A percentile compares a stretch with the other conserved stretches of the same genome.
phyloP scores from a whole-genome alignment of 2,797 vertebrate genomes.

The Emys orbicularis region DNA sequence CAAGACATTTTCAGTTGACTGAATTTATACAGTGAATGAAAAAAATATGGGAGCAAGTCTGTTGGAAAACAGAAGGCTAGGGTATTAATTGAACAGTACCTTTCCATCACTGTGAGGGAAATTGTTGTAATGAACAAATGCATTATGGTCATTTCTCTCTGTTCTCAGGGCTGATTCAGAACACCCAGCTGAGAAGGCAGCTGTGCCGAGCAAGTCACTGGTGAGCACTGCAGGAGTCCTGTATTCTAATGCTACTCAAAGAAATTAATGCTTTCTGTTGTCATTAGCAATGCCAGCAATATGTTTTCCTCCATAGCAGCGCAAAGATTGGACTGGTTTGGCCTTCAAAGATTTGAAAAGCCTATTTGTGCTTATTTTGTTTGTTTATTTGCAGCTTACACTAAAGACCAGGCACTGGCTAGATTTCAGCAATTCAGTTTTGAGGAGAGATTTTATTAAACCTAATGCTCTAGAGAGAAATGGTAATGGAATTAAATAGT shows the following conservation, averaged over 20 bases:
- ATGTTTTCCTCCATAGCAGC: conserved; percentile 39
- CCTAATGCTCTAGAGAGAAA: not conserved
- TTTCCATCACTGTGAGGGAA: conserved; percentile 57
- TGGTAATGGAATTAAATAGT: not conserved
- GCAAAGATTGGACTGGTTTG: not conserved
- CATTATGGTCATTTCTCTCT: conserved; percentile 65
- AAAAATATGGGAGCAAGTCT: conserved; percentile 21
- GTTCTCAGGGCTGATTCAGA: conserved; percentile 70
- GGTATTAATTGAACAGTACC: conserved; percentile 50
- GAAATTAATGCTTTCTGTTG: conserved; percentile 69
- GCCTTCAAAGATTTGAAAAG: conserved; percentile 50
- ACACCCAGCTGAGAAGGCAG: conserved; percentile 78
- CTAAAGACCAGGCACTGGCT: conserved; percentile 16
- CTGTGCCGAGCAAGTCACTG: conserved; percentile 66
- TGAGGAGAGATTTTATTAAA: conserved; percentile 35
- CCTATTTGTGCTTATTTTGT: not conserved
- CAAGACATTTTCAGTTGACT: not conserved
- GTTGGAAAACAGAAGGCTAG: conserved; percentile 37
- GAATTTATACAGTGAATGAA: conserved; percentile 5
- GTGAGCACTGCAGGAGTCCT: conserved; percentile 64
- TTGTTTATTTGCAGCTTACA: not conserved
- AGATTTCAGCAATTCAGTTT: conserved; percentile 35
- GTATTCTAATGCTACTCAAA: conserved; percentile 60
- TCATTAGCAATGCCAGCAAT: conserved; percentile 61
- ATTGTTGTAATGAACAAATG: conserved; percentile 28